Evolutionary conservation across 2,797 vertebrate genomes (phyloP), one percentile per base, ranked within the genome.

Genomic region (Oceanodroma leucorhoa): DNA sequence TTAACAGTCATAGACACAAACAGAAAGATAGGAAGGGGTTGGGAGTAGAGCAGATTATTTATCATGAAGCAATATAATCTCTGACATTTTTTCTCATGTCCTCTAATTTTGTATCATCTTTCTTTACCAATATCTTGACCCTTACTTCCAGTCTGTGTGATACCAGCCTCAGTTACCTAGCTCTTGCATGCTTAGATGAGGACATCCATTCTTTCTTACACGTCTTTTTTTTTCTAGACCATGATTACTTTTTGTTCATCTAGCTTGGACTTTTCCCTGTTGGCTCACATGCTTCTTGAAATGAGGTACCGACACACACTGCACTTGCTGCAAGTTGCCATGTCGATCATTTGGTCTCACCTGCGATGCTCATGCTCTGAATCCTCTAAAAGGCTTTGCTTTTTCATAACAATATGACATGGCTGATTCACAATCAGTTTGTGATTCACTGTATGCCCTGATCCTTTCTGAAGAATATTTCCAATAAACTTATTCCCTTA

Each of bases 361-460:
- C 51, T 77, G 64, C 61, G 64, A 55, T 11, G n/a, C 23, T 90
- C 34, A 20, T 36, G 70, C 55, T 65, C 72, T 34, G 32, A 60
- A 89, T 64, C 48, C 57, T 87, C 57, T 43, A 32, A 65, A 82
- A 89, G 48, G 60, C 79, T 85, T 91, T 85, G 72, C 53, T 80
- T 96, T 93, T 87, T 40, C 60, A 19, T 77, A 80, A 58, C 55
- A 73, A 29, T 34, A 45, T 38, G 53, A 83, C 3, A 26, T 1
- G 5, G 60, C 71, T 96, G 91, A 93, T 69, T 96, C 91, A 83
- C 40, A 50, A 38, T 41, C 20, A 51, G 53, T 30, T 85, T 53
- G 40, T 92, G 82, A 93, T 94, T 96, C 94, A 94, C 69, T 64
- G 36, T 58, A 41, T 48, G 54, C 61, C 36, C 61, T n/a, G 53